phyloP scores from a whole-genome alignment of 2,113 vertebrate genomes.

The Girardinichthys multiradiatus region DNA sequence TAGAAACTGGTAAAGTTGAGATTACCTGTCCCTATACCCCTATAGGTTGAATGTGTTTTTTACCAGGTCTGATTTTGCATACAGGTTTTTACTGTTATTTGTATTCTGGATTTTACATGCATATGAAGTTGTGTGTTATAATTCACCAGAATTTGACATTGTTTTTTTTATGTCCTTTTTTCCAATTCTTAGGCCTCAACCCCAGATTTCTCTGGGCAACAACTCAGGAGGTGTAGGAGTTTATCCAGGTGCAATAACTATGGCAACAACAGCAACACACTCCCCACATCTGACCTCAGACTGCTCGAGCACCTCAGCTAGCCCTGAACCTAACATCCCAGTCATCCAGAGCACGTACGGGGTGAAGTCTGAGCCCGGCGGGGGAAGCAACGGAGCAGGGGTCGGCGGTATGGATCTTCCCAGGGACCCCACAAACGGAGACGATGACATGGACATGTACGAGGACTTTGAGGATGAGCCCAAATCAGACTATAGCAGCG shows the following conservation, averaged over 20 bases:
- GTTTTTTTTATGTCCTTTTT: background rate
- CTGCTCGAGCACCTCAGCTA: constrained; percentile 97
- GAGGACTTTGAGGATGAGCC: constrained; percentile 98
- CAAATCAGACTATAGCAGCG: constrained; percentile 99
- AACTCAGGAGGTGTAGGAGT: constrained; percentile 90
- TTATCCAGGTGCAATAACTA: constrained; percentile 94
- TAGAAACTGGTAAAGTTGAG: too few species aligned
- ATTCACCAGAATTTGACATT: background rate
- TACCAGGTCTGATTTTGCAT: background rate
- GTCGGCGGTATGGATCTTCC: constrained; percentile 82
- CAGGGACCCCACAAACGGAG: constrained; percentile 88
- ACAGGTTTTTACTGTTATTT: too few species aligned
- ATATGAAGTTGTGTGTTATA: background rate
- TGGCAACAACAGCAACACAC: constrained; percentile 88
- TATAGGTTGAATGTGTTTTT: too few species aligned
- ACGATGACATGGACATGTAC: constrained; percentile 97
- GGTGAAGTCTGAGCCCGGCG: constrained; percentile 86
- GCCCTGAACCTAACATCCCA: constrained; percentile 93
- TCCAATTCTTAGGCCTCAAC: constrained; percentile 87
- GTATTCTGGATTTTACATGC: too few species aligned
- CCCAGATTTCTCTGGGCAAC: constrained; percentile 91
- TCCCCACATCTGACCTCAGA: constrained; percentile 98
- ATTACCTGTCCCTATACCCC: too few species aligned
- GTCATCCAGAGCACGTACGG: constrained; percentile 97
- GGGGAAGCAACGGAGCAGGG: constrained; percentile 25